phyloP scores from a whole-genome alignment of 2,888 invertebrate species.

The Pinctada fucata region DNA sequence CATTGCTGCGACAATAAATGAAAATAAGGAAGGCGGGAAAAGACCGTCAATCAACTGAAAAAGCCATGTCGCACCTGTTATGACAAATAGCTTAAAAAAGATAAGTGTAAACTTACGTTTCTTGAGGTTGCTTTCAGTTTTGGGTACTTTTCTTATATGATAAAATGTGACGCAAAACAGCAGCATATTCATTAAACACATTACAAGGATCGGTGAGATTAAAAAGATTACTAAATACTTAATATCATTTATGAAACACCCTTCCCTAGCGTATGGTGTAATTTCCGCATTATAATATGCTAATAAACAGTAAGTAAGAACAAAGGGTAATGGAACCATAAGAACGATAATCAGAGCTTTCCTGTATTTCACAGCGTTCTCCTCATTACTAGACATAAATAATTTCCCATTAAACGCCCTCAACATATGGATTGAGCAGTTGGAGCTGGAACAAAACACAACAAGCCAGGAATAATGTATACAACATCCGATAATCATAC shows the following conservation, averaged over 20 bases:
- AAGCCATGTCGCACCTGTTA: not conserved
- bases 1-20: not conserved
- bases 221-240: not conserved
- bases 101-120: conserved; percentile 3
- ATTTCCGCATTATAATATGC: not conserved
- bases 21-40: not conserved
- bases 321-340: not conserved
- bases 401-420: not conserved
- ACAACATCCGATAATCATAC: not conserved
- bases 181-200: not conserved
- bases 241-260: conserved; percentile 1
- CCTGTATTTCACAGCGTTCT: not conserved
- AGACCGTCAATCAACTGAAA: not conserved
- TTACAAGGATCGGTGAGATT: not conserved
- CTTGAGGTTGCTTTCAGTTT: not conserved
- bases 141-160: not conserved
- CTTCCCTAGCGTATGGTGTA: not conserved
- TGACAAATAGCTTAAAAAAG: not conserved
- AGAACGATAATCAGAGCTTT: not conserved
- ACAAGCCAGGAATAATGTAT: not conserved
- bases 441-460: not conserved
- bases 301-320: not conserved
- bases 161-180: not conserved
- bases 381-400: not conserved
- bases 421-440: not conserved